These are phyloP conservation scores for Peromyscus aztecus DNA, from an alignment of 2,797 vertebrate species.

Conservation along the genomic window DNA sequence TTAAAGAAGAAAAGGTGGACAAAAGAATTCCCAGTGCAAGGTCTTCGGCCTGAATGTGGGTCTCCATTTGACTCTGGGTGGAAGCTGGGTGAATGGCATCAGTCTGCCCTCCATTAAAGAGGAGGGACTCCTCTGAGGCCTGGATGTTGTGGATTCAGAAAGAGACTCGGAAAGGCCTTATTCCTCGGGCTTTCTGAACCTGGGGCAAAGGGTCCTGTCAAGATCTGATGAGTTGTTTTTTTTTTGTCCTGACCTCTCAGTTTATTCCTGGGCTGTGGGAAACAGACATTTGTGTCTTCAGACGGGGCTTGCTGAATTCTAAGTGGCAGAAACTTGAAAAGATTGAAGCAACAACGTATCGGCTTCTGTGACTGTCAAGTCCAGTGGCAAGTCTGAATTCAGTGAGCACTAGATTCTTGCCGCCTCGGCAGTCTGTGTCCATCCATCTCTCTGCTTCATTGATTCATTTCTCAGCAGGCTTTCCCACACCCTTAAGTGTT, in stretches of 20 bases:
- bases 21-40: slow-evolving; percentile 21
- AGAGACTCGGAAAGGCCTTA: neutral
- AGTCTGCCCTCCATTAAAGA: neutral
- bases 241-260: neutral
- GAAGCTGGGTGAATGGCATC: neutral
- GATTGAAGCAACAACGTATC: neutral
- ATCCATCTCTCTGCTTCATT: neutral
- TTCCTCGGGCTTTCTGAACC: slow-evolving; percentile 52
- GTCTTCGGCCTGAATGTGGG: neutral
- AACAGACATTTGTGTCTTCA: slow-evolving; percentile 2
- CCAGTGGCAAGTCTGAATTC: neutral
- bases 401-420: neutral
- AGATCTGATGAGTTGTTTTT: slow-evolving; percentile 53
- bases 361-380: neutral
- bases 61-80: slow-evolving; percentile 39
- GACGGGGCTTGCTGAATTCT: slow-evolving; percentile 1
- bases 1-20: neutral
- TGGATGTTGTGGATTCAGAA: neutral
- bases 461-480: neutral
- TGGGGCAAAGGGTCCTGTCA: slow-evolving; percentile 41
- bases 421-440: neutral
- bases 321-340: neutral
- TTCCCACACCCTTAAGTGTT: neutral
- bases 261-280: neutral
- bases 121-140: neutral